phyloP scores from a whole-genome alignment of 2,888 invertebrate genomes.

The Orchesellides sinensis region DNA sequence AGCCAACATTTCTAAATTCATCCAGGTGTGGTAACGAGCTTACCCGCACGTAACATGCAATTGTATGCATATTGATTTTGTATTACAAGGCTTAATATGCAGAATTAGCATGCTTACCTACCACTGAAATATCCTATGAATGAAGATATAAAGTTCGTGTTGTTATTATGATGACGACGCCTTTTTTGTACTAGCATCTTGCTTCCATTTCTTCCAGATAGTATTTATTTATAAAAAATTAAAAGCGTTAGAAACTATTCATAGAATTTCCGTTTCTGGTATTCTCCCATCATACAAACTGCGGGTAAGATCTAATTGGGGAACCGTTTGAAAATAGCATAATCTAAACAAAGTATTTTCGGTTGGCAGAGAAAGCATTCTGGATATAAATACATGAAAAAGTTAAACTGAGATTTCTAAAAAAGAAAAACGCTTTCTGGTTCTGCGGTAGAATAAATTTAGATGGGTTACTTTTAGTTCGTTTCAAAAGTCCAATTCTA shows the following conservation, averaged over 20 bases:
- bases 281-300: slow-evolving; percentile 10
- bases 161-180: too few species aligned
- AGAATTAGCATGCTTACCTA: too few species aligned
- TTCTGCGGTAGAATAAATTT: slow-evolving; percentile 22
- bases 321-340: slow-evolving; percentile 32
- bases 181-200: too few species aligned
- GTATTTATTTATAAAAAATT: too few species aligned
- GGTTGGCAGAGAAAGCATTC: background rate
- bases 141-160: too few species aligned
- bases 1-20: slow-evolving; percentile 4
- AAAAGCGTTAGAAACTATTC: background rate
- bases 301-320: slow-evolving; percentile 40
- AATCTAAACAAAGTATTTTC: slow-evolving; percentile 43
- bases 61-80: background rate
- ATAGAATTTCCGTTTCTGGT: background rate
- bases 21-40: slow-evolving; percentile 5
- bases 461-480: slow-evolving; percentile 49
- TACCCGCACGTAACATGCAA: too few species aligned
- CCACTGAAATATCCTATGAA: too few species aligned
- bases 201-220: too few species aligned
- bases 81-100: background rate
- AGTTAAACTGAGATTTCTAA: slow-evolving; percentile 25
- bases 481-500: slow-evolving; percentile 5
- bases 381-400: background rate
- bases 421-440: background rate